A percentile compares a stretch with the other conserved stretches of the same genome.
Evolutionary conservation across 2,113 vertebrate species (phyloP).

Genomic region (Gracilinanus agilis): DNA sequence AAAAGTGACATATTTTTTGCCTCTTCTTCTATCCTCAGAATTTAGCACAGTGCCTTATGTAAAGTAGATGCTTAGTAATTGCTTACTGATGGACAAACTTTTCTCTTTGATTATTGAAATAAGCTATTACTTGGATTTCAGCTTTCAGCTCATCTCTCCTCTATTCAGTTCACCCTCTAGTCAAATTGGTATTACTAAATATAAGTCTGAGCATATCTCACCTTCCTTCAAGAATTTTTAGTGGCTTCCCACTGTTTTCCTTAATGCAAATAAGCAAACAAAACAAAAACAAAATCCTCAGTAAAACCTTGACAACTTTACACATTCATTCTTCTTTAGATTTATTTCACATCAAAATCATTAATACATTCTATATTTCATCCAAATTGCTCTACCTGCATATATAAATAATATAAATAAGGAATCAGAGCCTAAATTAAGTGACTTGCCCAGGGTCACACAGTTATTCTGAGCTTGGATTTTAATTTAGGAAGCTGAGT

Average conservation of each 20-base stretch:
- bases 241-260: neutral
- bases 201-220: neutral
- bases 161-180: neutral
- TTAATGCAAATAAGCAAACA: neutral
- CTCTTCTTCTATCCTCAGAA: neutral
- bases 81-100: neutral
- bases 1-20: too few relatives aligned
- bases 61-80: neutral
- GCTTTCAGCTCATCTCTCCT: neutral
- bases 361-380: neutral
- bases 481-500: too few relatives aligned
- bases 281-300: neutral
- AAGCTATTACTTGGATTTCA: neutral
- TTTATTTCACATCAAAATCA: neutral
- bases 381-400: neutral
- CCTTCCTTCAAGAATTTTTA: neutral
- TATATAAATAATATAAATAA: too few relatives aligned
- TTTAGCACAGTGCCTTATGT: neutral
- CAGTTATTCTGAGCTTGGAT: too few relatives aligned
- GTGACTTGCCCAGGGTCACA: too few relatives aligned
- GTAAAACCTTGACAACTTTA: neutral
- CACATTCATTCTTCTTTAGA: neutral
- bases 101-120: neutral
- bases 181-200: neutral
- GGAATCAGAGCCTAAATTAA: too few relatives aligned